Conservation (phyloP, 1,140 invertebrate species). For the Pachyrhynchus sulphureomaculatus region DNA sequence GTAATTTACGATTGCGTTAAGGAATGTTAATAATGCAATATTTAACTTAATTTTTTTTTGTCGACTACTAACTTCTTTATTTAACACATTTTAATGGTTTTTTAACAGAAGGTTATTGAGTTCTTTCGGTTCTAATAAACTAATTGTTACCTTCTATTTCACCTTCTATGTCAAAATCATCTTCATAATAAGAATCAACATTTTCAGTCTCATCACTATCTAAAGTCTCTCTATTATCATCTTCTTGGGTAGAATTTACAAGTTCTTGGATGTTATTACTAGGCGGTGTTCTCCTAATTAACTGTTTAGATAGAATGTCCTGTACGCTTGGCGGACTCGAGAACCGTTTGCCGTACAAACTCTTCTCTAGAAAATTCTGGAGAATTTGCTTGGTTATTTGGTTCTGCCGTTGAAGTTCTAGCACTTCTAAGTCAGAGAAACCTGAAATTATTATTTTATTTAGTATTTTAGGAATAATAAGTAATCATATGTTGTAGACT, state of each 20-base stretch:
- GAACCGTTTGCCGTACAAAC: constrained; percentile 57
- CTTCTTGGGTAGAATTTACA: constrained; percentile 45
- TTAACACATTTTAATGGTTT: too few relatives aligned
- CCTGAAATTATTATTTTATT: too few relatives aligned
- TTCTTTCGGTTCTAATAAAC: too few relatives aligned
- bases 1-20: too few relatives aligned
- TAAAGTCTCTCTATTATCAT: constrained; percentile 48
- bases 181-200: constrained; percentile 54
- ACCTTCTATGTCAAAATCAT: constrained; percentile 48
- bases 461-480: too few relatives aligned
- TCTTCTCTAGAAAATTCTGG: constrained; percentile 67
- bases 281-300: constrained; percentile 18
- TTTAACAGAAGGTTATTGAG: too few relatives aligned
- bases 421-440: constrained; percentile 49
- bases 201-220: constrained; percentile 68
- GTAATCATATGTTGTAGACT: too few relatives aligned
- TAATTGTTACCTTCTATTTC: too few relatives aligned
- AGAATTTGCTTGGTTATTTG: constrained; percentile 70
- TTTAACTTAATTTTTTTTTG: too few relatives aligned
- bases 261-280: constrained; percentile 45
- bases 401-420: constrained; percentile 68
- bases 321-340: constrained; percentile 59
- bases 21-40: too few relatives aligned
- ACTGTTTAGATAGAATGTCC: constrained; percentile 58
- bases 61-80: too few relatives aligned